Base-by-base conservation (phyloP, 2,888 invertebrate species). In the Carcina quercana region DNA sequence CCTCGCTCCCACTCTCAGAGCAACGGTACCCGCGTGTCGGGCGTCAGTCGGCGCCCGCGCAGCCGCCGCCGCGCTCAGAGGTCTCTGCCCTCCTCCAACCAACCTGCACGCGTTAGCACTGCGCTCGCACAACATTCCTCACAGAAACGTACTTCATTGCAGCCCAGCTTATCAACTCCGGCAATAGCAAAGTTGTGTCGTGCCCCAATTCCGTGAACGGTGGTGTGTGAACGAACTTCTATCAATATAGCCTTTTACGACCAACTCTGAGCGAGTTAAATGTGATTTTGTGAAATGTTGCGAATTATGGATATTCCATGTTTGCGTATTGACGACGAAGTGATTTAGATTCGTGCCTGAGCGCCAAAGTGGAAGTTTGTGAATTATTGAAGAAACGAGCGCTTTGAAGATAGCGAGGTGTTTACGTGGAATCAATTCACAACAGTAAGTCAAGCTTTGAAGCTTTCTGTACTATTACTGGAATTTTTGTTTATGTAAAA, bases 271-370 rank as follows among this genome's bases (percentile, higher is more conserved):
- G 50, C 47, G 47, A 57, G 59, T 59, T 61, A 47, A 62, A 59
- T 66, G 69, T 69, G 67, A 68, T 65, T n/a, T 57, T 67, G 70
- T 67, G 66, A 74, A 74, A 68, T 79, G 75, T 63, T 62, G 55
- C 53, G 51, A 61, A 64, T 69, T 62, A 69, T 69, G 70, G 52
- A 58, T 59, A 64, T 70, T 61, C 58, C 47, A 51, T 56, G 58
- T 62, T 65, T 60, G 49, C 45, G 54, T 58, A 55, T 56, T n/a
- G n/a, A n/a, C 53, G 50, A 52, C 50, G 49, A 59, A 51, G 71
- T 74, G 72, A 59, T 69, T 70, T 63, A 54, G 60, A 62, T 52
- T 48, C 56, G 71, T 70, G 65, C 49, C 46, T 61, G 20, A 20
- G 10, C 20, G 20, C 11, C 10, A 45, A 55, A 60, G 63, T 63